Base-by-base conservation (phyloP, 2,888 invertebrate genomes). In the Orthosia gothica region DNA sequence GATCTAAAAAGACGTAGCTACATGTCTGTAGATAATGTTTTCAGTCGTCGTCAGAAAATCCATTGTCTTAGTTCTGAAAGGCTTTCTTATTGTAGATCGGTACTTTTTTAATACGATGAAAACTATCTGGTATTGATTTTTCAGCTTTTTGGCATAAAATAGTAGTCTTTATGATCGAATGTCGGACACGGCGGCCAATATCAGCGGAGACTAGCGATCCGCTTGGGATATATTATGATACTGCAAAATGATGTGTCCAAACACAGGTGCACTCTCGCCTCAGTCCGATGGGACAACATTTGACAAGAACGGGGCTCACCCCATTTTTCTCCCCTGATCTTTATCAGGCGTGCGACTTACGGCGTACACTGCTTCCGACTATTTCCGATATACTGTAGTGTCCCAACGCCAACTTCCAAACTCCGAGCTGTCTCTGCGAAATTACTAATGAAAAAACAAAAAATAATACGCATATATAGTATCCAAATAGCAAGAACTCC, bases 11-110 rank as follows among this genome's bases (percentile, higher is more conserved):
- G n/a, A 57, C 47, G 47, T 50, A 64, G 66, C 18, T 26, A 62
- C 26, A 70, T 64, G 65, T 63, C 45, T 26, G 74, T 7, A 45
- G 7, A 16, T 49, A 58, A 64, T 69, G 52, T 59, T 74, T 50
- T 49, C 50, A 32, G 18, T 67, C 45, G 20, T 50, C 20, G 64
- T 68, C n/a, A 32, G 32, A 59, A 68, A 74, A 68, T 64, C 64
- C 1, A 50, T 55, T 64, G 63, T 13, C 9, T 78, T 62, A 40
- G 11, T 66, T 26, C 13, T 9, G 5, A 32, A 23, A 47, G 12
- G 2, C 1, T 47, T 67, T 32, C 2, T 18, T 32, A 26, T 26
- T 52, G 13, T 13, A 58, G 11, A 69, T 18, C 3, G n/a, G 11
- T 0, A 3, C 9, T 52, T 12, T 52, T 12, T 52, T 40, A 20